Percentiles rank a stretch among this genome's conserved stretches.
Conservation (phyloP, 2,797 vertebrate species). For the Ambastaia sidthimunki region DNA sequence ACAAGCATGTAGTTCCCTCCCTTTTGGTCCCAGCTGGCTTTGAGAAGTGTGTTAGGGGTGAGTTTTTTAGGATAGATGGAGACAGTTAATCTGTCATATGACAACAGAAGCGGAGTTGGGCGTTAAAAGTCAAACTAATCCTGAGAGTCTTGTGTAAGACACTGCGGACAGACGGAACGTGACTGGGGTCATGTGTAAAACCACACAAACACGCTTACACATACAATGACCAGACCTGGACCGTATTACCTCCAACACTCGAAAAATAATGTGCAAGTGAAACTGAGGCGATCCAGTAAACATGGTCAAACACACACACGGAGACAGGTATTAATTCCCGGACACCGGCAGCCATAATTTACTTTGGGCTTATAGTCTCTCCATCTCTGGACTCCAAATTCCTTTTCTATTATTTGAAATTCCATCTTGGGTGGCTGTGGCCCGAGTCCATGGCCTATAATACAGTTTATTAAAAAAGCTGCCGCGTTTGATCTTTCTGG, state of each 20-base stretch:
- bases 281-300: conserved; percentile 31
- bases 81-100: conserved; percentile 62
- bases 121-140: conserved; percentile 32
- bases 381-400: conserved; percentile 51
- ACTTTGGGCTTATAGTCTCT: conserved; percentile 69
- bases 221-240: conserved; percentile 2
- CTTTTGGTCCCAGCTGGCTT: conserved; percentile 67
- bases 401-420: conserved; percentile 65
- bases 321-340: conserved; percentile 39
- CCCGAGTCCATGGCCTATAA: conserved; percentile 71
- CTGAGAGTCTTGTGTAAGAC: conserved; percentile 28
- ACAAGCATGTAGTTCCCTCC: not conserved
- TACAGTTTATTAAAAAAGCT: conserved; percentile 79
- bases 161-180: conserved; percentile 4
- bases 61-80: conserved; percentile 74
- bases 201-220: conserved; percentile 28
- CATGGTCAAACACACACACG: conserved; percentile 22
- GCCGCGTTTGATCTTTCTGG: conserved; percentile 63
- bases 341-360: conserved; percentile 64
- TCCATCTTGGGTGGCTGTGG: conserved; percentile 64
- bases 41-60: conserved; percentile 67
- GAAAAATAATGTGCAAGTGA: conserved; percentile 39
- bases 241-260: conserved; percentile 31
- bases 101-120: conserved; percentile 42
- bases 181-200: not conserved